Evolutionary conservation across 2,113 vertebrate genomes (phyloP).

Genomic region (Pelobates fuscus): DNA sequence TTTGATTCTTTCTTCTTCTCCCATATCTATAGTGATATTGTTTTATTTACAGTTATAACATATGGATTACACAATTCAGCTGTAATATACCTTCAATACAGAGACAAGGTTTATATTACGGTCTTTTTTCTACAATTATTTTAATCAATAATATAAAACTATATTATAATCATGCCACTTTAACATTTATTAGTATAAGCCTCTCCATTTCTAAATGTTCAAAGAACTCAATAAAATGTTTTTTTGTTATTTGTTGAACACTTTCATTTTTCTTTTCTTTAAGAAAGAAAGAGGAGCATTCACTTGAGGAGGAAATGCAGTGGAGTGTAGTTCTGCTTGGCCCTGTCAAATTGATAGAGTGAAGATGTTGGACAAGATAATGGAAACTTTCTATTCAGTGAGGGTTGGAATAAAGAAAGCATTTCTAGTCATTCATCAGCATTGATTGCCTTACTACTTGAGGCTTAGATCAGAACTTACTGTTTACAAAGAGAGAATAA

Average conservation of each 20-base stretch:
- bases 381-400: conserved; percentile 93
- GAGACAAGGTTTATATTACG: too few relatives aligned
- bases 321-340: conserved; percentile 75
- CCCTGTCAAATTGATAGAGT: conserved; percentile 95
- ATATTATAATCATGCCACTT: neutral
- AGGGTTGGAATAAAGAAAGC: conserved; percentile 85
- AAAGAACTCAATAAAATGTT: neutral
- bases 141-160: neutral
- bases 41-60: too few relatives aligned
- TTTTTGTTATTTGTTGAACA: conserved; percentile 52
- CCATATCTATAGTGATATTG: too few relatives aligned
- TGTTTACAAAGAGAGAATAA: conserved; percentile 64
- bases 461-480: conserved; percentile 67
- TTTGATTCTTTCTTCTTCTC: too few relatives aligned
- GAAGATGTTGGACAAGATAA: conserved; percentile 94
- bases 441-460: conserved; percentile 81
- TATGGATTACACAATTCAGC: too few relatives aligned
- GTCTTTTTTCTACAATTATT: too few relatives aligned
- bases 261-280: conserved; percentile 67
- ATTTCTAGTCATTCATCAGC: conserved; percentile 90
- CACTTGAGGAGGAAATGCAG: conserved; percentile 70
- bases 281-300: conserved; percentile 64
- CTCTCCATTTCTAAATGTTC: neutral
- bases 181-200: neutral
- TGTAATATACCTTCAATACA: too few relatives aligned